These are phyloP conservation scores for Hyposoter dolosus DNA, from an alignment of 2,888 invertebrate genomes.

Conservation along the genomic window DNA sequence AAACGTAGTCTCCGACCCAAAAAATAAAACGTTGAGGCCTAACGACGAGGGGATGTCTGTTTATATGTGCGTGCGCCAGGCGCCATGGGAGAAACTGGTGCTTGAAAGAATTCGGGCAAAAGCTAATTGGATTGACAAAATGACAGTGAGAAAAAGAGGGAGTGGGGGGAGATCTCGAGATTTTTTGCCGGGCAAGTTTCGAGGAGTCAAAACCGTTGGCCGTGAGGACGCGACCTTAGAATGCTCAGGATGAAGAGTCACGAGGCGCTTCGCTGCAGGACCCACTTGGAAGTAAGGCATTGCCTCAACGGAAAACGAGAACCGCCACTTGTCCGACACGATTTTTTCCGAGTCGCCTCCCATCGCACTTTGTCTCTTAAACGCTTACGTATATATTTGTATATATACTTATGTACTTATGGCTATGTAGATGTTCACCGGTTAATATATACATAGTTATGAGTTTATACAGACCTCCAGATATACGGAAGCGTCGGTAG, in stretches of 20 bases:
- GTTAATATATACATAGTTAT: constrained; percentile 4
- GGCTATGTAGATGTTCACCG: background rate
- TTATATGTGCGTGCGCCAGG: constrained; percentile 11
- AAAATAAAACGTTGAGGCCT: background rate
- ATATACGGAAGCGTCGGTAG: constrained; percentile 49
- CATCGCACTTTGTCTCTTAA: constrained; percentile 29
- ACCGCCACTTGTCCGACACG: constrained; percentile 62
- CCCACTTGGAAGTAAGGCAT: constrained; percentile 51
- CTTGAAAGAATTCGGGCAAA: constrained; percentile 65
- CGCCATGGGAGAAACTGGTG: constrained; percentile 43
- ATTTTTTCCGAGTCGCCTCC: constrained; percentile 41
- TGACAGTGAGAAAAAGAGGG: constrained; percentile 15
- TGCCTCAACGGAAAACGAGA: constrained; percentile 34
- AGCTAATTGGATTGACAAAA: constrained; percentile 69
- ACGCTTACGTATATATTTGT: background rate
- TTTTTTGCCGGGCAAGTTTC: constrained; percentile 60
- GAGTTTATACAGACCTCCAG: constrained; percentile 15
- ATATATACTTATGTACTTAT: background rate
- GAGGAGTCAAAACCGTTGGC: constrained; percentile 54
- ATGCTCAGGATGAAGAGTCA: constrained; percentile 6
- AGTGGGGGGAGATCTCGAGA: constrained; percentile 47
- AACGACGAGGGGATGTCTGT: constrained; percentile 8
- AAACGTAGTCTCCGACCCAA: background rate
- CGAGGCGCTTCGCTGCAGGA: constrained; percentile 26
- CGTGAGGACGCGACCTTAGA: constrained; percentile 38